These are phyloP conservation scores for Eilema sororculum DNA, from an alignment of 2,888 invertebrate genomes.

Conservation along the genomic window DNA sequence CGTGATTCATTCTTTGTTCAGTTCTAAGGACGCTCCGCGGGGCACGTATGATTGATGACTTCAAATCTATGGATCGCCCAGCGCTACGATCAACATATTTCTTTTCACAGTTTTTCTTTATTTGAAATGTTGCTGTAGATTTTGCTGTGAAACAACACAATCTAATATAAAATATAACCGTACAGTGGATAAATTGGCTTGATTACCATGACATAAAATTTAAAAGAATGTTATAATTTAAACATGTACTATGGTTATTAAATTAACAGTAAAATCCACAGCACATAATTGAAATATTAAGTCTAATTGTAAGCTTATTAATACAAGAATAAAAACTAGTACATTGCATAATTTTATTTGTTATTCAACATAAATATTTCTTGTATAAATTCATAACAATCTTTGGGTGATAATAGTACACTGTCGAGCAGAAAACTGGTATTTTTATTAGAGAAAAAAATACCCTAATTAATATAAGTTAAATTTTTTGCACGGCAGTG, in stretches of 20 bases:
- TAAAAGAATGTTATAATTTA: background rate
- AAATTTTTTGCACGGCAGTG: conserved; percentile 57
- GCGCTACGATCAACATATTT: conserved; percentile 27
- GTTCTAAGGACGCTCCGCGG: conserved; percentile 82
- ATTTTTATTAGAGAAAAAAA: conserved; percentile 34
- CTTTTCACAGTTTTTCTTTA: conserved; percentile 1
- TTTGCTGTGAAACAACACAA: conserved; percentile 47
- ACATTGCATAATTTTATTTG: conserved; percentile 83
- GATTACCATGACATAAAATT: background rate
- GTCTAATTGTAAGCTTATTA: conserved; percentile 45
- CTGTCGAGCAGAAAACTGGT: conserved; percentile 55
- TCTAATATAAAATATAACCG: background rate
- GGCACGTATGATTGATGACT: conserved; percentile 85
- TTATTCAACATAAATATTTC: conserved; percentile 86
- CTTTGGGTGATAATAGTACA: conserved; percentile 84
- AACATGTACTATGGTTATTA: background rate
- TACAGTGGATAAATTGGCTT: background rate
- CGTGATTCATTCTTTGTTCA: conserved; percentile 82
- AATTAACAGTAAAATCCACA: conserved; percentile 46
- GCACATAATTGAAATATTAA: conserved; percentile 34
- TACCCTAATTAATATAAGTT: conserved; percentile 28
- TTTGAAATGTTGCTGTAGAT: conserved; percentile 39
- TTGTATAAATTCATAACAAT: conserved; percentile 87
- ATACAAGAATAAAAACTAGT: conserved; percentile 54
- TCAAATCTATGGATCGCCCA: conserved; percentile 85